A percentile compares a stretch with the other conserved stretches of the same genome.
Evolutionary conservation across 1,140 invertebrate genomes (phyloP).

Genomic region (Dendrolimus kikuchii): DNA sequence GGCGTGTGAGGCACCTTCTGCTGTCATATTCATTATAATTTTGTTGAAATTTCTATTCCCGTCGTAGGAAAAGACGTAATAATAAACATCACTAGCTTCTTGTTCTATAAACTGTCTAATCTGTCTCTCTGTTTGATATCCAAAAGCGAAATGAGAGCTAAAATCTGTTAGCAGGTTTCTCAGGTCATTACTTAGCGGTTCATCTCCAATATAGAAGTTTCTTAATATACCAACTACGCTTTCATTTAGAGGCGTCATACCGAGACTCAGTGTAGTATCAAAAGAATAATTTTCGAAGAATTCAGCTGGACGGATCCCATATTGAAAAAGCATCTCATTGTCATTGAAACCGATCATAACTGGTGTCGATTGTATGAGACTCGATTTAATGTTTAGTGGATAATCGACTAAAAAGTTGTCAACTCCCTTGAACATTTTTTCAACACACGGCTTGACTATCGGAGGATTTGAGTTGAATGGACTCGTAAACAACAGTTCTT

Average conservation of each 20-base stretch:
- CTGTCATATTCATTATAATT: conserved; percentile 7
- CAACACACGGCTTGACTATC: conserved; percentile 13
- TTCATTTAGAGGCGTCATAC: not conserved
- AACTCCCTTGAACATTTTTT: conserved; percentile 14
- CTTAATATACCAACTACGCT: not conserved
- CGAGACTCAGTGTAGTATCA: too few species aligned
- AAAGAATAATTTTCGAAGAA: not conserved
- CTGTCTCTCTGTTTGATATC: conserved; percentile 16
- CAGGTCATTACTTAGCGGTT: not conserved
- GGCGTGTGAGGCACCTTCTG: conserved; percentile 18
- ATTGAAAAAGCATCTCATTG: conserved; percentile 11
- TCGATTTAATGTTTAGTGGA: conserved; percentile 11
- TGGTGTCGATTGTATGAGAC: conserved; percentile 9
- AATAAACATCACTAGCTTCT: conserved; percentile 17
- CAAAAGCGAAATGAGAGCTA: conserved; percentile 18
- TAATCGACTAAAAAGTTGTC: conserved; percentile 14
- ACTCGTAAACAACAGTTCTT: conserved; percentile 3
- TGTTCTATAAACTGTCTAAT: conserved; percentile 17
- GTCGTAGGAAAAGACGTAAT: conserved; percentile 26
- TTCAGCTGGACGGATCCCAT: not conserved
- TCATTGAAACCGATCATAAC: conserved; percentile 16
- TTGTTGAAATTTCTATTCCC: conserved; percentile 22
- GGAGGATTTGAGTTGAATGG: too few species aligned
- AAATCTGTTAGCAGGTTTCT: conserved; percentile 18
- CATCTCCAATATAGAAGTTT: not conserved